phyloP scores from a whole-genome alignment of 2,888 invertebrate species.

The Cryptocephalus moraei region DNA sequence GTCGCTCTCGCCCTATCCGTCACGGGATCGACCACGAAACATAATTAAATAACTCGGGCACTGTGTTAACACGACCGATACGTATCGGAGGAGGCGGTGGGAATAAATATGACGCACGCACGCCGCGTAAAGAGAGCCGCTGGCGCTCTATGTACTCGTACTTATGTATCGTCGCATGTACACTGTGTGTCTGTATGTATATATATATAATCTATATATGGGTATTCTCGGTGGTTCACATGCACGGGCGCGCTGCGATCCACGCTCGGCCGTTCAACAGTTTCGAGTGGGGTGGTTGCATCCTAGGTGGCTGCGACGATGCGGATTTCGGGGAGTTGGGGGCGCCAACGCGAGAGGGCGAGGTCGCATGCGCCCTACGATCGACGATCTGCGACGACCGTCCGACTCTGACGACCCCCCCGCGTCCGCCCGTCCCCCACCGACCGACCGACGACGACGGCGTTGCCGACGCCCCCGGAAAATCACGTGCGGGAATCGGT shows the following conservation, averaged over 20 bases:
- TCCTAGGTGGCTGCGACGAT: slow-evolving; percentile 10
- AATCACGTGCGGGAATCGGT: too few relatives aligned
- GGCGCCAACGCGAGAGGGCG: slow-evolving; percentile 37
- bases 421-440: slow-evolving; percentile 25
- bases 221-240: slow-evolving; percentile 22
- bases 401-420: too few relatives aligned
- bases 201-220: neutral
- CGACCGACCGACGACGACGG: slow-evolving; percentile 1
- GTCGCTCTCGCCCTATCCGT: neutral
- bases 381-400: too few relatives aligned
- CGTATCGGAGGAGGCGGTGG: neutral
- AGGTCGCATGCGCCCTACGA: slow-evolving; percentile 38
- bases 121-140: neutral
- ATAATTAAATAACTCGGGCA: slow-evolving; percentile 3
- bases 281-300: slow-evolving; percentile 36
- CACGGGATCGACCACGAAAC: slow-evolving; percentile 12
- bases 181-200: too few relatives aligned
- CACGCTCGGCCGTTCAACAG: slow-evolving; percentile 28
- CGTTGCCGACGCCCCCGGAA: slow-evolving; percentile 1
- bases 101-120: slow-evolving; percentile 1
- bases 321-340: slow-evolving; percentile 27
- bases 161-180: too few relatives aligned
- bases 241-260: slow-evolving; percentile 12
- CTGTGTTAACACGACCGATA: too few relatives aligned
- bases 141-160: neutral